Base-by-base conservation (phyloP, 23 tunicate genomes). In the Diplosoma virens region DNA sequence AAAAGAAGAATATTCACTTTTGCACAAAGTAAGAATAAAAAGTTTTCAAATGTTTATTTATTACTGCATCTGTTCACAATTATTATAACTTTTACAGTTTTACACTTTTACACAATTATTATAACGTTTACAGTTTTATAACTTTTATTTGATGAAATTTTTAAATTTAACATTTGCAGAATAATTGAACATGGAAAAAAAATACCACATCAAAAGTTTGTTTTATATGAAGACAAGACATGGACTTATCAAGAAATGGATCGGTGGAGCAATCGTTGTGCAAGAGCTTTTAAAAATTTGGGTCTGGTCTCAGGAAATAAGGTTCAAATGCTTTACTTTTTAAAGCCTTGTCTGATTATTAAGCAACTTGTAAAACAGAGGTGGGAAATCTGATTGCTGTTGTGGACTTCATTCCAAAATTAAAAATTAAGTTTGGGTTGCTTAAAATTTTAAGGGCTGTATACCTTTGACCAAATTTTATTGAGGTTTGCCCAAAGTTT, bases 191-290 rank as follows among this genome's bases (percentile, higher is more conserved):
- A 41, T 25, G 97, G 83, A 0, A 53, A 50, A 0, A 53, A 25
- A 0, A 30, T 27, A 26, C 82, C 82, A n/a, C 66, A 79, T 5
- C 78, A 66, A 11, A 73, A 73, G 58, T 74, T 84, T 25, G 26
- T 90, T 25, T 3, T 66, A 1, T 84, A 45, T 72, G 86, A 90
- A 58, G 74, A 80, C 66, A 76, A 84, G 0, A 59, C 21, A 33
- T 90, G 75, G 76, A 72, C 77, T 30, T 84, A 79, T 59, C 33
- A 48, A 41, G 52, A 90, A 22, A 59, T 90, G 47, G 11, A 74
- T 50, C 34, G 72, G 20, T 79, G 79, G 84, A 52, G 82, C 25
- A 90, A 84, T 46, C 64, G 64, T 47, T 56, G 81, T 46, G 79
- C 77, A 11, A 73, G 97, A 63, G 86, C 81, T 9, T 37, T 90